Conservation (phyloP, 2,113 vertebrate species). For the Toxotes jaculatrix region DNA sequence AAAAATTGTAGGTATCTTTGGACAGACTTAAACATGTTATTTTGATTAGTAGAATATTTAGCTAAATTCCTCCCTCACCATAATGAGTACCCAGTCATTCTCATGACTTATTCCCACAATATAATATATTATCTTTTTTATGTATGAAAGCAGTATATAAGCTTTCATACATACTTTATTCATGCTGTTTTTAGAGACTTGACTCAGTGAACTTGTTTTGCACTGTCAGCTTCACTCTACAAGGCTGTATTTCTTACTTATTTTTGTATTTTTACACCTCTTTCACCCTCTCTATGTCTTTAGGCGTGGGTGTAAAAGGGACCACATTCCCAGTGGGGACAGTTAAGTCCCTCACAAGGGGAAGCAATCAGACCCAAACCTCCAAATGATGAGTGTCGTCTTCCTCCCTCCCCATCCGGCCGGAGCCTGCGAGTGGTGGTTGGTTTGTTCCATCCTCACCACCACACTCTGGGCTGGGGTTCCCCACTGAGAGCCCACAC, state of each 20-base stretch:
- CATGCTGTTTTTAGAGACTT: slow-evolving; percentile 27
- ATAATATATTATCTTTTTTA: slow-evolving; percentile 44
- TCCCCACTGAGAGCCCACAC: slow-evolving; percentile 67
- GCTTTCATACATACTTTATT: slow-evolving; percentile 38
- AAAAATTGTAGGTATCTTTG: neutral
- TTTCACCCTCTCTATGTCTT: slow-evolving; percentile 31
- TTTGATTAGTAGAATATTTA: slow-evolving; percentile 3
- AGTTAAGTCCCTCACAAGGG: slow-evolving; percentile 66
- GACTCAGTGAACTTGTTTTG: slow-evolving; percentile 32
- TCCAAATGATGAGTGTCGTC: slow-evolving; percentile 75
- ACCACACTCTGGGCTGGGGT: slow-evolving; percentile 70
- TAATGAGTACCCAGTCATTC: slow-evolving; percentile 46
- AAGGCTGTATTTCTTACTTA: slow-evolving; percentile 40
- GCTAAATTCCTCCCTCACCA: slow-evolving; percentile 33
- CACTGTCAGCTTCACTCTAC: slow-evolving; percentile 21
- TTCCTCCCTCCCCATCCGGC: slow-evolving; percentile 69
- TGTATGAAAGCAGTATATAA: neutral
- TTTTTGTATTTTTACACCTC: slow-evolving; percentile 59
- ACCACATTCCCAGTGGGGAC: slow-evolving; percentile 69
- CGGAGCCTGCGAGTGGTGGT: slow-evolving; percentile 63
- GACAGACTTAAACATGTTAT: neutral
- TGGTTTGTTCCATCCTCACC: slow-evolving; percentile 68
- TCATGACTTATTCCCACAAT: slow-evolving; percentile 36
- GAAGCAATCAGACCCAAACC: slow-evolving; percentile 75
- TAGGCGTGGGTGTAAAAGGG: slow-evolving; percentile 61